These are phyloP conservation scores for Amiota communis DNA, from an alignment of 2,888 invertebrate species.

Conservation along the genomic window DNA sequence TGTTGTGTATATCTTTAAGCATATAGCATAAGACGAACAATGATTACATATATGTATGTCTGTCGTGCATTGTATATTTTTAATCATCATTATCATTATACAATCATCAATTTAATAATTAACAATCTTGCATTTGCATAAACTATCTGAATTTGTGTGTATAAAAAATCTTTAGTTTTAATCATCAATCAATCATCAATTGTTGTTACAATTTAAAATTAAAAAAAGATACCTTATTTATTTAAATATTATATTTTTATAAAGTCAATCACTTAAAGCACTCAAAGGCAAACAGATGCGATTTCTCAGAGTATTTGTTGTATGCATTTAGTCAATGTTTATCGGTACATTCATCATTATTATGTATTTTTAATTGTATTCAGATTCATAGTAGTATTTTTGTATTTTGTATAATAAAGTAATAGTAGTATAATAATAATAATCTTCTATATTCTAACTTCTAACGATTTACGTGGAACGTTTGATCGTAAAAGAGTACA, in stretches of 20 bases:
- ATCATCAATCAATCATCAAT: background rate
- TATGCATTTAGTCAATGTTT: background rate
- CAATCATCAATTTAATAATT: no score
- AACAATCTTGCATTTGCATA: background rate
- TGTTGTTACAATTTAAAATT: no score
- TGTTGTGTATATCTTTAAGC: no score
- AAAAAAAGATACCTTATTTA: no score
- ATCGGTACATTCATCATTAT: background rate
- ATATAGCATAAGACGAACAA: no score
- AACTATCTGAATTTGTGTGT: slow-evolving; percentile 5
- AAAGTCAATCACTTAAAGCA: slow-evolving; percentile 23
- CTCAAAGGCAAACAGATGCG: slow-evolving; percentile 26
- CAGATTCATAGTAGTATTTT: slow-evolving; percentile 36
- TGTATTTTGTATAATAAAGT: slow-evolving; percentile 35
- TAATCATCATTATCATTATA: no score
- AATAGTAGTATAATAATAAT: no score
- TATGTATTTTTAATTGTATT: slow-evolving; percentile 33
- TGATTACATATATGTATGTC: no score
- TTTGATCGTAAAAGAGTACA: slow-evolving; percentile 61
- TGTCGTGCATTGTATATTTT: no score
- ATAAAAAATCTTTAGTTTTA: slow-evolving; percentile 14
- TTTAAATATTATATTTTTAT: background rate
- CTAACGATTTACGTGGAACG: slow-evolving; percentile 57
- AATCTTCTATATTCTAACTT: slow-evolving; percentile 13
- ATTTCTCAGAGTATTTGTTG: background rate